Evolutionary conservation across 1,140 invertebrate genomes (phyloP), one percentile per base, ranked within the genome.

Genomic region (Papilio xuthus): DNA sequence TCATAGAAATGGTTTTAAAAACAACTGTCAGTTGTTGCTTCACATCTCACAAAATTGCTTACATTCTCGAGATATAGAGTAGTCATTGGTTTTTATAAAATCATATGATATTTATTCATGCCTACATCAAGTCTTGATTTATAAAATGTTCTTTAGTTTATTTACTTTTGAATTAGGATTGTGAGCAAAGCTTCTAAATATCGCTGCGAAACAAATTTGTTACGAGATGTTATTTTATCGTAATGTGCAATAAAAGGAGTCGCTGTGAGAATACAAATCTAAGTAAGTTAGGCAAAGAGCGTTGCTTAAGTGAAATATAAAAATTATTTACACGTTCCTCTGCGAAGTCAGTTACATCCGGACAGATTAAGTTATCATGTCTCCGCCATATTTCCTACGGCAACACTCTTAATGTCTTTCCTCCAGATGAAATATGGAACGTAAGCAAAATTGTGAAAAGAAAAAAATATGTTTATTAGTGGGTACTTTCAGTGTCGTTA

Each of bases 361-460:
- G 23, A 75, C 72, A 75, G 72, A 75, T 75, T 75, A 75, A 75
- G 72, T 75, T 75, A 75, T 75, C 72, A 75, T 47, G 47, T 75
- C 44, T 75, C 44, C 18, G 72, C 47, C 72, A 75, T 75, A 75
- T 75, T 75, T 75, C 72, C 44, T 75, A 23, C 18, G 18, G 72
- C 44, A 56, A 75, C 72, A 75, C 44, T 15, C 72, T 75, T 75
- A 75, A 75, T 75, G 72, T 75, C 47, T 75, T 53, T 23, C 28
- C 47, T 75, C 50, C 18, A 18, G 28, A 37, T 53, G 26, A 75
- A 75, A 75, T 75, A 75, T 75, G 44, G 50, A 47, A 32, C 28
- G 72, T 32, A 32, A 53, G 72, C 72, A 37, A 32, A 74, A 74
- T 75, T 75, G 15, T 73, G 20, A 23, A n/a, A 26, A 44, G 37